phyloP scores from a whole-genome alignment of 2,797 vertebrate species.

The Lerista edwardsae region DNA sequence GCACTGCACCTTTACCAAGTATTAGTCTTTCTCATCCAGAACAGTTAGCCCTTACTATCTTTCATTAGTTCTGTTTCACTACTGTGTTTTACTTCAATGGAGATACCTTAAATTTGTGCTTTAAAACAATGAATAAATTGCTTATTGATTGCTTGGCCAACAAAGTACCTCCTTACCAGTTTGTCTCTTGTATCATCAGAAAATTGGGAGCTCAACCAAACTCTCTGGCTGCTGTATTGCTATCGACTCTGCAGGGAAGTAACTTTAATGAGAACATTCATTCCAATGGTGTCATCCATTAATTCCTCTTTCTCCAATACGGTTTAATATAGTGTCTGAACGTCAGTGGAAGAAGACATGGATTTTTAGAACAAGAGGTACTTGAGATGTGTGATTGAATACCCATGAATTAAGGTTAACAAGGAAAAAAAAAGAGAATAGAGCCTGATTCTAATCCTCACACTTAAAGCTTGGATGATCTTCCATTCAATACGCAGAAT shows the following conservation, averaged over 20 bases:
- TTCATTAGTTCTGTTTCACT: constrained; percentile 1
- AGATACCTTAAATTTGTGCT: background rate
- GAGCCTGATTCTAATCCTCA: background rate
- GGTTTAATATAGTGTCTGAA: constrained; percentile 18
- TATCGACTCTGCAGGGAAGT: constrained; percentile 37
- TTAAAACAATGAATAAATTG: constrained; percentile 50
- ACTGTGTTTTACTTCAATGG: background rate
- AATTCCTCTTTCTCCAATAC: constrained; percentile 28
- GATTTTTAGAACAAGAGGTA: background rate
- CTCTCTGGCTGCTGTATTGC: constrained; percentile 41
- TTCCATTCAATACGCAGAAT: too few species aligned
- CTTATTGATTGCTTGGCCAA: constrained; percentile 55
- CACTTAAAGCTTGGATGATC: background rate
- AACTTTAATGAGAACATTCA: constrained; percentile 54
- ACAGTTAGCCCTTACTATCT: background rate
- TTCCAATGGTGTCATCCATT: constrained; percentile 48
- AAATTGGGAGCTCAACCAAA: constrained; percentile 43
- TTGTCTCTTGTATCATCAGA: constrained; percentile 39
- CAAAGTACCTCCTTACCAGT: constrained; percentile 26
- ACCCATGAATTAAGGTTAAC: background rate
- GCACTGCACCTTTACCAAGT: background rate
- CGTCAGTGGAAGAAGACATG: constrained; percentile 7
- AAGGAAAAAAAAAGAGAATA: background rate
- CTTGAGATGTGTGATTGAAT: background rate
- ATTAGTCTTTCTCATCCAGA: background rate